Conservation (phyloP, 2,113 vertebrate genomes). For the Nothocercus nigrocapillus region DNA sequence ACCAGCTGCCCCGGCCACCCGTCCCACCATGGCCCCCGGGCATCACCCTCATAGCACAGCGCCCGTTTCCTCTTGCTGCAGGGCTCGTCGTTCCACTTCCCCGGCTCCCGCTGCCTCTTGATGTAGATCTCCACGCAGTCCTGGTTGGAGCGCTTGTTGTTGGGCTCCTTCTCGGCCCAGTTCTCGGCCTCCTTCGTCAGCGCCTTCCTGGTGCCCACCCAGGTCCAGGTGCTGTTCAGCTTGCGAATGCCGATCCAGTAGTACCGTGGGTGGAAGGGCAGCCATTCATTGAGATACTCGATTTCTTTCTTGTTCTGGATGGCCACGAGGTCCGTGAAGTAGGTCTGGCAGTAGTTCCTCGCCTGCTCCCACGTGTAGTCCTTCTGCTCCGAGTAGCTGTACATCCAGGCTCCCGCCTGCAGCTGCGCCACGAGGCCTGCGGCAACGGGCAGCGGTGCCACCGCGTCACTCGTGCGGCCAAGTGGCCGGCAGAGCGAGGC, state of each 20-base stretch:
- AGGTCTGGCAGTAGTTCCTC: slow-evolving; percentile 78
- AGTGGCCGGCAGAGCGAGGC: no score
- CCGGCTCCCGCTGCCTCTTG: slow-evolving; percentile 53
- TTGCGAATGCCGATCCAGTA: slow-evolving; percentile 97
- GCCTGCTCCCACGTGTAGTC: slow-evolving; percentile 80
- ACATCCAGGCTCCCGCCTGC: slow-evolving; percentile 85
- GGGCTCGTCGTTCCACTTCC: slow-evolving; percentile 92
- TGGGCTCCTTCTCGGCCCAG: slow-evolving; percentile 89
- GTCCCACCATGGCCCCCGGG: fast-evolving
- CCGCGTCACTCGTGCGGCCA: no score
- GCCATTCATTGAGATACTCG: slow-evolving; percentile 75
- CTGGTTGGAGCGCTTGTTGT: slow-evolving; percentile 82
- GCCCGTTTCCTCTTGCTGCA: slow-evolving; percentile 83
- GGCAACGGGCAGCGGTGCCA: not conserved
- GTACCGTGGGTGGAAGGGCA: slow-evolving; percentile 73
- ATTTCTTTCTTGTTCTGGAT: slow-evolving; percentile 94
- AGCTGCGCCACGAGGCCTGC: slow-evolving; percentile 69
- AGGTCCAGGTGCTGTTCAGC: slow-evolving; percentile 83
- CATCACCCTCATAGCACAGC: slow-evolving; percentile 87
- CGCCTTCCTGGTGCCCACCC: slow-evolving; percentile 88
- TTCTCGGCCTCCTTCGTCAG: slow-evolving; percentile 85
- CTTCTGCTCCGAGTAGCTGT: slow-evolving; percentile 64
- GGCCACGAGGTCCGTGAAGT: slow-evolving; percentile 91
- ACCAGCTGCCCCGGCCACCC: fast-evolving
- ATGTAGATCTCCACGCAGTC: slow-evolving; percentile 97